Percentiles rank a stretch among this genome's conserved stretches.
These are phyloP conservation scores for Melanargia galathea DNA, from an alignment of 2,888 invertebrate species.

Conservation along the genomic window DNA sequence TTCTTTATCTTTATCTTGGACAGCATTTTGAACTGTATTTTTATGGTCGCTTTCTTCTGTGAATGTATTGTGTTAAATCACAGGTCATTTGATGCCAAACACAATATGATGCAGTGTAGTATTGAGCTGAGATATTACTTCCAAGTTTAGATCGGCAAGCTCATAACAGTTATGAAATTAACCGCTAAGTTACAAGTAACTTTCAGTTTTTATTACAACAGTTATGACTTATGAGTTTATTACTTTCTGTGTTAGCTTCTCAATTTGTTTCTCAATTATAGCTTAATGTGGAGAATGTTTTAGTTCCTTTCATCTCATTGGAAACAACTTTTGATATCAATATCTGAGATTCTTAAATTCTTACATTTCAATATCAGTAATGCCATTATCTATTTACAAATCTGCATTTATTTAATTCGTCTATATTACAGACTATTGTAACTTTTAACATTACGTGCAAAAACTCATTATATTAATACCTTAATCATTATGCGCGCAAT, in stretches of 20 bases:
- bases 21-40: constrained; percentile 19
- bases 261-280: too few species aligned
- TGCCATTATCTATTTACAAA: background rate
- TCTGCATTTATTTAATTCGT: background rate
- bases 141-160: background rate
- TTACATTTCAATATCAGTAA: too few species aligned
- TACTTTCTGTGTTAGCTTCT: background rate
- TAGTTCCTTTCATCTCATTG: too few species aligned
- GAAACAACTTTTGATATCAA: too few species aligned
- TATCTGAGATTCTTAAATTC: too few species aligned
- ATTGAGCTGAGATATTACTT: background rate
- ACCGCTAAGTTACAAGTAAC: background rate
- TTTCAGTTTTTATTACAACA: background rate
- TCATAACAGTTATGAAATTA: background rate
- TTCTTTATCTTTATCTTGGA: background rate
- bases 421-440: background rate
- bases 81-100: constrained; percentile 26
- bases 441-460: background rate
- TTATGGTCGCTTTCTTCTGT: constrained; percentile 10
- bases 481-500: background rate
- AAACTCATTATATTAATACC: too few species aligned
- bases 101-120: constrained; percentile 2
- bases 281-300: too few species aligned
- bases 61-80: constrained; percentile 6
- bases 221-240: background rate